Percentiles rank a stretch among this genome's conserved stretches.
Conservation (phyloP, 1,140 invertebrate genomes). For the Trinorchestia longiramus region DNA sequence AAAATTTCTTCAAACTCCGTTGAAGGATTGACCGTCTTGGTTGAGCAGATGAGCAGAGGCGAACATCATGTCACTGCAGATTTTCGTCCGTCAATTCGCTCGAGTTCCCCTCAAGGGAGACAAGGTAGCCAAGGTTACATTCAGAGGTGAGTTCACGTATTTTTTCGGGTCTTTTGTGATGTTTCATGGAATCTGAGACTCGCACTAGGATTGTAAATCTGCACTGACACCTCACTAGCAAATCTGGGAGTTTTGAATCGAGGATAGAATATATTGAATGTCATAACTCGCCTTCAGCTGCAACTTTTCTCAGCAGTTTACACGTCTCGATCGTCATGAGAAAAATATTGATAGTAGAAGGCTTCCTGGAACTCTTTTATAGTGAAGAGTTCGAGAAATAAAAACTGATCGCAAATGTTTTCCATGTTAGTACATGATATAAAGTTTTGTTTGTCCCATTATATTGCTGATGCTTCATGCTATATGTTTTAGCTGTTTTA, state of each 20-base stretch:
- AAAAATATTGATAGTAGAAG: background rate
- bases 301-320: background rate
- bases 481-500: no score
- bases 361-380: background rate
- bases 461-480: no score
- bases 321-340: background rate
- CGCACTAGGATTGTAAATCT: background rate
- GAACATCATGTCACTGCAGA: slow-evolving; percentile 46
- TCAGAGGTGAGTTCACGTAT: slow-evolving; percentile 49
- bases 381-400: background rate
- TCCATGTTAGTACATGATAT: no score
- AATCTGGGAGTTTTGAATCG: no score
- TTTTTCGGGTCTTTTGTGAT: slow-evolving; percentile 43
- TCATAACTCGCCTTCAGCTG: background rate
- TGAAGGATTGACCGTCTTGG: background rate
- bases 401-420: background rate
- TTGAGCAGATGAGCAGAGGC: background rate
- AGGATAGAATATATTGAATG: background rate
- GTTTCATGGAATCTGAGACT: background rate
- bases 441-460: no score
- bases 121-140: slow-evolving; percentile 57
- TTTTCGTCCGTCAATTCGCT: slow-evolving; percentile 48
- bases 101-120: slow-evolving; percentile 40
- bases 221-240: no score
- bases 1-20: background rate